Base-by-base conservation (phyloP, 2,888 invertebrate genomes). In the Polia nebulosa region DNA sequence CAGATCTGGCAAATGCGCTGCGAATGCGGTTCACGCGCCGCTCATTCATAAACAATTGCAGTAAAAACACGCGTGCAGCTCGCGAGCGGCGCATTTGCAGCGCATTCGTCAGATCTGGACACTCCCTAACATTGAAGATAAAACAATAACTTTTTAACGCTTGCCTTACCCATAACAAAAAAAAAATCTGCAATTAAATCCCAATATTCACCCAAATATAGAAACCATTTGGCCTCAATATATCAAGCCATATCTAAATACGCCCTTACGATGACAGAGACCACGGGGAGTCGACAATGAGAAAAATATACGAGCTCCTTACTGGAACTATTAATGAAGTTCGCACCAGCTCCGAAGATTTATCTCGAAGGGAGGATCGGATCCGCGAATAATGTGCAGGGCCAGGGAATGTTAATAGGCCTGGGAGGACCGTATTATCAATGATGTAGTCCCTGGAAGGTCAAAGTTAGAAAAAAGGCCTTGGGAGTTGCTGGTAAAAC, bases 321-420 rank as follows among this genome's bases (percentile, higher is more conserved):
- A 68, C 51, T 58, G 25, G 20, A 34, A 76, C 59, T 64, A 78
- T 73, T 83, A 83, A 83, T 83, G 83, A 83, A 83, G 70, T 71
- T 66, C 65, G 65, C 64, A 70, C 64, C 60, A 69, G 53, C 63
- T 64, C 34, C n/a, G 56, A 68, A 83, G 81, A 83, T 81, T 83
- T 83, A 81, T 83, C 71, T 75, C 20, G 39, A 61, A 67, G 64
- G 71, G 80, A 80, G 72, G 72, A 63, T 71, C 72, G 65, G 75
- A 44, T 64, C 69, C 27, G 47, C 69, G 76, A 81, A 78, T 82
- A 84, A 78, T 81, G 82, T 73, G 66, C 75, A 71, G 59, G 72
- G 56, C 67, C 69, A 72, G 66, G 66, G 80, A 81, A 86, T 83
- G 80, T 80, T 85, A 84, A 86, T 84, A 77, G 86, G 82, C 63